Base-by-base conservation (phyloP, 2,797 vertebrate species). In the Sarcophilus harrisii region DNA sequence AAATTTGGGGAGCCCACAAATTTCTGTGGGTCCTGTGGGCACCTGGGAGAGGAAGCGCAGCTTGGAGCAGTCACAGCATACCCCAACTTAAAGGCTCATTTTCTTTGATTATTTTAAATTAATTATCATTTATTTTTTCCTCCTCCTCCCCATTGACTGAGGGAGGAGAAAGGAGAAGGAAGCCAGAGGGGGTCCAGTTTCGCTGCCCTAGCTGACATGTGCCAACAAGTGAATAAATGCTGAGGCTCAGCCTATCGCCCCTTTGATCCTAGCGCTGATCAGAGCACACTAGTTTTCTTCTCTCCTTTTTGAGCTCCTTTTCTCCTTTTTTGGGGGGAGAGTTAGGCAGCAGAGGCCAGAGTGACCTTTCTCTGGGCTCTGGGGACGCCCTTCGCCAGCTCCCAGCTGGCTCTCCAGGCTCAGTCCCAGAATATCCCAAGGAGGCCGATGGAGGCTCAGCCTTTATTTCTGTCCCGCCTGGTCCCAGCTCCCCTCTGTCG, bases 401-500 rank as follows among this genome's bases (percentile, higher is more conserved):
- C 62, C 14, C 32, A 62, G 60, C 32, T 29, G 4, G 32, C 1
- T 14, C 66, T 81, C 32, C n/a, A 81, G 9, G n/a, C 24, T 28
- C n/a, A 10, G n/a, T 54, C 52, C 52, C 52, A 0, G 18, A 81
- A 8, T 2, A 24, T 16, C 21, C n/a, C n/a, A 21, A 81, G 18
- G n/a, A 45, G 66, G 16, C 18, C n/a, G 5, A 5, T 54, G 52
- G 52, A 54, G 52, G 52, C 52, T 54, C 99, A 99, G 99, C 98
- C 98, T 98, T 99, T 98, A 97, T 98, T 98, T 98, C 98, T 98
- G 99, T 99, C 99, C 98, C 98, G 98, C 97, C 98, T 97, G 97
- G 98, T 98, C 98, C 98, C 98, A 97, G 98, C 98, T 97, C 98
- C 92, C 2, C 97, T 98, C 98, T 98, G 98, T 98, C 98, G 98